Percentiles rank a stretch among this genome's conserved stretches.
phyloP scores from a whole-genome alignment of 37 sponge, comb jelly and placozoan species.

The Halichondria panicea region DNA sequence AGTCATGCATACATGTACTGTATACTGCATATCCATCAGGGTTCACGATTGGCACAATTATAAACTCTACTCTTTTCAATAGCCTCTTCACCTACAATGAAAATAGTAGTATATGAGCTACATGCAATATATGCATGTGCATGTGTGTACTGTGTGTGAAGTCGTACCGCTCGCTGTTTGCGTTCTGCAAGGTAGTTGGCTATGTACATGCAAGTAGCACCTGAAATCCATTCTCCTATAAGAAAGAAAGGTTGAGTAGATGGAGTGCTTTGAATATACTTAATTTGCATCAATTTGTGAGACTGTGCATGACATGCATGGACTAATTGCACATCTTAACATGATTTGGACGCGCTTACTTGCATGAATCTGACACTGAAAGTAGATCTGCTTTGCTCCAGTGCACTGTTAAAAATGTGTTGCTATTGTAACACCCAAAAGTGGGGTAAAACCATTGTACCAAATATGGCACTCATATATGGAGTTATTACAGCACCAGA shows the following conservation, averaged over 20 bases:
- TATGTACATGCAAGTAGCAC: constrained; percentile 78
- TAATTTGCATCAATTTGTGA: constrained; percentile 11
- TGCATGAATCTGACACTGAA: constrained; percentile 88
- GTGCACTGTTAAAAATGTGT: neutral
- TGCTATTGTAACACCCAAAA: no score
- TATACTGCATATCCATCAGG: constrained; percentile 89
- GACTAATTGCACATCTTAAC: no score
- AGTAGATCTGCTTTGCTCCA: constrained; percentile 39
- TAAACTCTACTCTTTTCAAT: constrained; percentile 50
- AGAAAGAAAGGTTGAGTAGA: neutral
- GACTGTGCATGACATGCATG: constrained; percentile 78
- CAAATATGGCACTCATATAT: no score
- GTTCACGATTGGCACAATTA: constrained; percentile 83
- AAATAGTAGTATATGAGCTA: no score
- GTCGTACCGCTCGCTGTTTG: constrained; percentile 32
- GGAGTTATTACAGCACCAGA: no score
- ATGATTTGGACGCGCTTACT: constrained; percentile 43
- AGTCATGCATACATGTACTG: neutral
- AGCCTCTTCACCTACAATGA: constrained; percentile 35
- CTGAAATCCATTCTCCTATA: constrained; percentile 89
- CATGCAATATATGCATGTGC: no score
- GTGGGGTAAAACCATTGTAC: no score
- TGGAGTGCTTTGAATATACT: neutral
- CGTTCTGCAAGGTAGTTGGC: constrained; percentile 50
- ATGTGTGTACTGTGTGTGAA: no score